These are phyloP conservation scores for Acanthosepion pharaonis DNA, from an alignment of 2,888 invertebrate genomes.

Conservation along the genomic window DNA sequence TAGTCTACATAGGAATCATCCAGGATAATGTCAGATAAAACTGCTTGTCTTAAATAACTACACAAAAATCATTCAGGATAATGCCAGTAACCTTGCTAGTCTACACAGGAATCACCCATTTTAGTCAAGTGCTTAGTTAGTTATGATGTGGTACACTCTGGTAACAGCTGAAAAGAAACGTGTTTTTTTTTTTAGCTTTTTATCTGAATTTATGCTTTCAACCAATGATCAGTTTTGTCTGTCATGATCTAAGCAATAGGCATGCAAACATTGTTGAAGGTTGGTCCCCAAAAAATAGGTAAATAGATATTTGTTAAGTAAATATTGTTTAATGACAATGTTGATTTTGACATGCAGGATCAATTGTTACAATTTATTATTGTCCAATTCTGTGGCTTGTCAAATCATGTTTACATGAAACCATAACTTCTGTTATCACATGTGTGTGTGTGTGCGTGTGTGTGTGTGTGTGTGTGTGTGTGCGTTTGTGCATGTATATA, in stretches of 20 bases:
- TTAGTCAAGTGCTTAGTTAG: not conserved
- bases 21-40: no score
- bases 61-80: not conserved
- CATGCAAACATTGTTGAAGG: not conserved
- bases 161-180: not conserved
- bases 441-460: not conserved
- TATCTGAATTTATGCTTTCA: not conserved
- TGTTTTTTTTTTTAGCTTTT: not conserved
- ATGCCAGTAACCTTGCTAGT: no score
- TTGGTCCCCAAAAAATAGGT: not conserved
- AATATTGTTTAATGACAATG: not conserved
- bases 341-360: not conserved
- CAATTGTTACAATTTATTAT: not conserved
- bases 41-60: not conserved
- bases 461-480: not conserved
- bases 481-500: no score
- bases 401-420: not conserved
- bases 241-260: not conserved
- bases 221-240: not conserved
- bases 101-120: not conserved
- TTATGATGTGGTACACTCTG: not conserved
- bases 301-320: not conserved
- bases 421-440: no score
- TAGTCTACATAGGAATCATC: not conserved
- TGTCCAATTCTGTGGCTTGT: not conserved